phyloP scores from a whole-genome alignment of 2,797 vertebrate species.

The Sitta carolinensis region DNA sequence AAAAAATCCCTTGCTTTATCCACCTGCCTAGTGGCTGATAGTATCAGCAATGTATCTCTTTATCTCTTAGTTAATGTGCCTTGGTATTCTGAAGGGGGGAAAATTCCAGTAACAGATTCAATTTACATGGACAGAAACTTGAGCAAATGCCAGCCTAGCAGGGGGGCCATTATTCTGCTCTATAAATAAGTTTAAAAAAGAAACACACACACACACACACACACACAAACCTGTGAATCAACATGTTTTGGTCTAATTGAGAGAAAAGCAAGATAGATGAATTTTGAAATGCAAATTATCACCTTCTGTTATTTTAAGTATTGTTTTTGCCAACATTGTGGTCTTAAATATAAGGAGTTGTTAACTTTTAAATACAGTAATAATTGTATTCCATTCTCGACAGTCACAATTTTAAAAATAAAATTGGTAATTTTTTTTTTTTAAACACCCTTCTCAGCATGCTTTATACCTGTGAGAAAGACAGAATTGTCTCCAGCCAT shows the following conservation, averaged over 20 bases:
- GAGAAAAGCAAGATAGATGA: constrained; percentile 77
- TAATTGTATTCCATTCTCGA: background rate
- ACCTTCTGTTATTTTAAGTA: constrained; percentile 79
- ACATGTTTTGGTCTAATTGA: constrained; percentile 89
- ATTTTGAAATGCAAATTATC: constrained; percentile 83
- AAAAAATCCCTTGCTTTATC: constrained; percentile 63
- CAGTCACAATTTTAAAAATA: background rate
- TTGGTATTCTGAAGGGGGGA: constrained; percentile 88
- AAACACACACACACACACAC: constrained; percentile 73
- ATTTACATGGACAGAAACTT: constrained; percentile 92
- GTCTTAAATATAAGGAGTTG: constrained; percentile 68
- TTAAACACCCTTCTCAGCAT: background rate
- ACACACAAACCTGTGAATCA: constrained; percentile 80
- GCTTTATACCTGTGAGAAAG: constrained; percentile 42
- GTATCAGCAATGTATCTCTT: constrained; percentile 75
- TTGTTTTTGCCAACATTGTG: constrained; percentile 65
- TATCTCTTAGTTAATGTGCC: constrained; percentile 85
- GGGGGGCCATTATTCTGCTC: constrained; percentile 81
- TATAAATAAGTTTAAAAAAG: constrained; percentile 84
- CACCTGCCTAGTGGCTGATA: constrained; percentile 75
- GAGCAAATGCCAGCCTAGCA: constrained; percentile 81
- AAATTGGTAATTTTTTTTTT: background rate
- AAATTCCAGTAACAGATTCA: constrained; percentile 89
- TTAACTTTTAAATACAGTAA: constrained; percentile 33
- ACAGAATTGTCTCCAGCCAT: background rate